Percentiles rank a stretch among this genome's conserved stretches.
These are phyloP conservation scores for Cyprinodon diabolis DNA, from an alignment of 2,797 vertebrate genomes.

Conservation along the genomic window DNA sequence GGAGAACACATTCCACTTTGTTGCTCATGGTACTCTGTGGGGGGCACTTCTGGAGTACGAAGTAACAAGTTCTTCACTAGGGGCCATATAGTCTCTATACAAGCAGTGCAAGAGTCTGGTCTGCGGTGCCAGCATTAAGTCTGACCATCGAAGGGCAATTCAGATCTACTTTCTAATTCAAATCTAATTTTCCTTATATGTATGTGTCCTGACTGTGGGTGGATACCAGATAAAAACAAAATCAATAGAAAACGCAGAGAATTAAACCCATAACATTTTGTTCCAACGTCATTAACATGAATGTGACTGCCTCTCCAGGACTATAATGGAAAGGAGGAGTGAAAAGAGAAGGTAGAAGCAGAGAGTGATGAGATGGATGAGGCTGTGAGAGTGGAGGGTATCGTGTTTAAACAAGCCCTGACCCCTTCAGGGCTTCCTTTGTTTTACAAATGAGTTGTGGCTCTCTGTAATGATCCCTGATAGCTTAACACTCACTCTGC, in stretches of 20 bases:
- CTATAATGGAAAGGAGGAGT: neutral
- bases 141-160: no score
- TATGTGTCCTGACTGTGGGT: neutral
- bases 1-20: no score
- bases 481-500: neutral
- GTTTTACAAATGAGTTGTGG: constrained; percentile 49
- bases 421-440: constrained; percentile 51
- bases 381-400: constrained; percentile 13
- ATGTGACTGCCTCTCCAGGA: neutral
- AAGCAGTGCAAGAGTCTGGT: no score
- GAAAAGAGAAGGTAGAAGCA: neutral
- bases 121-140: no score
- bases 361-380: constrained; percentile 26
- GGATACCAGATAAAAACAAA: neutral
- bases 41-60: no score
- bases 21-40: no score
- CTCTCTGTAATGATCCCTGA: neutral
- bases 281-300: neutral
- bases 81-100: no score
- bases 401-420: constrained; percentile 48
- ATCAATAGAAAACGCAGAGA: neutral
- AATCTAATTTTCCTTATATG: neutral
- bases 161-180: no score
- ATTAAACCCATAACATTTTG: neutral
- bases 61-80: no score